phyloP scores from a whole-genome alignment of 2,888 invertebrate genomes.

The Microctonus brassicae region DNA sequence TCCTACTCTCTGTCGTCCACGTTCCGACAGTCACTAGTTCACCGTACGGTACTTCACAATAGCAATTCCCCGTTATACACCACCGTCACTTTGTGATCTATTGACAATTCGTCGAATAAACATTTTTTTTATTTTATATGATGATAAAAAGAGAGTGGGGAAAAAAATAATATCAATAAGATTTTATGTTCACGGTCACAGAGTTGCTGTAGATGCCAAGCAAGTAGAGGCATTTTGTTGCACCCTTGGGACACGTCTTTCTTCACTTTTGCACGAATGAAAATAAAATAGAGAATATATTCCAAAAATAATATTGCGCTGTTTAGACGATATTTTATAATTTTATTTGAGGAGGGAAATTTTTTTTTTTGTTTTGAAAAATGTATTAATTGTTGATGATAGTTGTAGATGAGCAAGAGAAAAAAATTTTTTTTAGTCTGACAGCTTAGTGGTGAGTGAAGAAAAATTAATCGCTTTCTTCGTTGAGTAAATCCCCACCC shows the following conservation, averaged over 20 bases:
- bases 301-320: not conserved
- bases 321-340: not conserved
- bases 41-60: conserved; percentile 49
- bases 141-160: not conserved
- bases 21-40: conserved; percentile 25
- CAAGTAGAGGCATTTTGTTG: not conserved
- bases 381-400: not conserved
- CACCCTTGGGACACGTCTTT: conserved; percentile 22
- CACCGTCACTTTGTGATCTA: conserved; percentile 54
- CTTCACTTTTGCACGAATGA: not conserved
- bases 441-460: conserved; percentile 40
- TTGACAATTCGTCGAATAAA: conserved; percentile 47
- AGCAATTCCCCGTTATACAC: conserved; percentile 52
- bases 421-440: conserved; percentile 36
- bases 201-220: too few species aligned
- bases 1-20: conserved; percentile 31
- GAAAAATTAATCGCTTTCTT: conserved; percentile 67
- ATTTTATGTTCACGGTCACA: conserved; percentile 8
- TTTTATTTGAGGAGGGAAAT: not conserved
- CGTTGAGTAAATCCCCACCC: conserved; percentile 59
- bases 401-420: conserved; percentile 1
- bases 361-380: not conserved
- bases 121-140: not conserved
- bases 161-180: conserved; percentile 12
- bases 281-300: not conserved